Percentiles rank a stretch among this genome's conserved stretches.
phyloP scores from a whole-genome alignment of 2,113 vertebrate species.

The Actenoides hombroni region DNA sequence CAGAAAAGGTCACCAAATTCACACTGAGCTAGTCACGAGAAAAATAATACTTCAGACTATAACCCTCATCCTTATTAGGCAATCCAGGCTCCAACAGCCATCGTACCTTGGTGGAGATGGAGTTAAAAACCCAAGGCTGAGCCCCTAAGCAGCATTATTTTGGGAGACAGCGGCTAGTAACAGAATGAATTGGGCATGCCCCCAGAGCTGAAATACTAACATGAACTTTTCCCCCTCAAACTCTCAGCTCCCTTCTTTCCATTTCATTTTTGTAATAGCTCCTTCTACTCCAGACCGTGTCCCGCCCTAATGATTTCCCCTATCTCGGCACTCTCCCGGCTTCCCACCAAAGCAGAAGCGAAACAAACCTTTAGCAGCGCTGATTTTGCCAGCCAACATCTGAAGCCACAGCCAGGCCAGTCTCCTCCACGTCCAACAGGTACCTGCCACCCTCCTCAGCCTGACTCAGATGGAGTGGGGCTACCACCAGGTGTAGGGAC shows the following conservation, averaged over 20 bases:
- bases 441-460: accelerated
- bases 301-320: accelerated
- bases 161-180: accelerated
- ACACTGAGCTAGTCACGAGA: not conserved
- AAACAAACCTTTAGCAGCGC: accelerated
- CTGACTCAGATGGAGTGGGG: not conserved
- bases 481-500: not conserved
- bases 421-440: accelerated
- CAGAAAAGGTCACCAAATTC: not conserved
- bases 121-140: not conserved
- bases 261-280: accelerated
- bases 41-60: accelerated
- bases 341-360: accelerated
- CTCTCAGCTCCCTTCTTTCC: accelerated
- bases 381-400: accelerated
- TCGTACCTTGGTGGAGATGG: accelerated
- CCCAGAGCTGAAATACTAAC: no score
- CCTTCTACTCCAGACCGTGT: accelerated
- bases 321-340: accelerated
- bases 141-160: no score
- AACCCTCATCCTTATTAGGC: no score
- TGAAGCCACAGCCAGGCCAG: accelerated
- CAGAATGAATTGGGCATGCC: accelerated
- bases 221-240: accelerated
- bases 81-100: not conserved